Base-by-base conservation (phyloP, 1,140 invertebrate genomes). In the Lasioglossum albipes region DNA sequence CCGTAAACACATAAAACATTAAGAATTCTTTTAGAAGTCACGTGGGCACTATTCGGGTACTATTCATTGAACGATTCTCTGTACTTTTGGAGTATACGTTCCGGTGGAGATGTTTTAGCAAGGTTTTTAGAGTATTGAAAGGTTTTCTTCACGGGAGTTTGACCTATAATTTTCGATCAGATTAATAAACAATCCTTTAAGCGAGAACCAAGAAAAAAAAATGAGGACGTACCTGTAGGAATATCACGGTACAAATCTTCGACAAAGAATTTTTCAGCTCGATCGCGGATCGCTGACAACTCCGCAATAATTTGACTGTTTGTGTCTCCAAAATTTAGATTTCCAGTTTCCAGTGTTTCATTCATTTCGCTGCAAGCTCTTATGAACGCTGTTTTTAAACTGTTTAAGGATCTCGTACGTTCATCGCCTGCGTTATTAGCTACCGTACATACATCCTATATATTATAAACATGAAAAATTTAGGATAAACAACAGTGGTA, bases 31-130 rank as follows among this genome's bases (percentile, higher is more conserved):
- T 27, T 27, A 1, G 27, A 27, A 27, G 27, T 27, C 27, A 27
- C 27, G 27, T 1, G 27, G 27, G 27, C 27, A 27, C 27, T 27
- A 1, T 27, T 27, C 27, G 1, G 27, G 27, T 27, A 27, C 27
- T 27, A 45, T 31, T 79, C 49, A 1, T 49, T 27, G 6, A 74
- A 18, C 3, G 84, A 59, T 84, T 91, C 88, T 18, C 95, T 92
- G 87, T 94, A 96, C 36, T 95, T 91, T 68, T 93, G 90, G 20
- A 97, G 91, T 36, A 97, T 95, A 2, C 94, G 89, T 36, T 95
- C 94, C 84, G 96, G 95, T 2, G 96, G 96, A 0, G 96, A 97
- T 6, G 96, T 96, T 61, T 92, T 88, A 3, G 90, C 92, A 72
- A 97, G 85, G 0, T 88, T 69, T 76, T 94, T 92, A 65, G 96